Conservation (phyloP, 2,113 vertebrate genomes). For the Chlorodrepanis virens region DNA sequence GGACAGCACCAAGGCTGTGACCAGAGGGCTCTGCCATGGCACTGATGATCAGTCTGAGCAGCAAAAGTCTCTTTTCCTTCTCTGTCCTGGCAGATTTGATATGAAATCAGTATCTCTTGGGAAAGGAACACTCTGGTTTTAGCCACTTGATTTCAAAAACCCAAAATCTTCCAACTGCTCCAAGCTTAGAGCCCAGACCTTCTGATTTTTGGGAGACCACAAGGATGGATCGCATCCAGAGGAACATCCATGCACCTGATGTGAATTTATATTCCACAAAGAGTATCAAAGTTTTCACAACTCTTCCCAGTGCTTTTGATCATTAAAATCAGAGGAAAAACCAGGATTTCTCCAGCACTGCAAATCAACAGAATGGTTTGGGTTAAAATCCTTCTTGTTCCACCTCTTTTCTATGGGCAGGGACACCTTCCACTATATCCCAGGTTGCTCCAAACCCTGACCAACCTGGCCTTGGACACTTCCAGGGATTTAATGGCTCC, state of each 20-base stretch:
- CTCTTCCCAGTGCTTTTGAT: not conserved
- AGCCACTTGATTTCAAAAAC: not conserved
- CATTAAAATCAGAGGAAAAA: not conserved
- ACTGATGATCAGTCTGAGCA: not conserved
- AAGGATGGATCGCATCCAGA: not conserved
- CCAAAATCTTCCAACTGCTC: fast-evolving
- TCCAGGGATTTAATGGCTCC: not conserved
- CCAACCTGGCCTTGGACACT: not conserved
- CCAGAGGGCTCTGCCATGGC: not conserved
- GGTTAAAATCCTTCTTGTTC: not conserved
- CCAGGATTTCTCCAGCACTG: not conserved
- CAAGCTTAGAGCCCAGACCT: not conserved
- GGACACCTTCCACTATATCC: not conserved
- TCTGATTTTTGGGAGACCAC: not conserved
- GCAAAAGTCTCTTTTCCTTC: not conserved
- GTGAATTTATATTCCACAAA: fast-evolving
- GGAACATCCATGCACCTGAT: fast-evolving
- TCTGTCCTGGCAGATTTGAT: not conserved
- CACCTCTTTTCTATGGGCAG: not conserved
- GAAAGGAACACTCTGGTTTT: not conserved
- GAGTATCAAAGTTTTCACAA: not conserved
- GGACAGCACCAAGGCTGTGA: not conserved
- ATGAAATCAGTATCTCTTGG: not conserved
- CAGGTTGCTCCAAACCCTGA: not conserved
- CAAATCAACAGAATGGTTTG: not conserved